Conservation (phyloP, 2,113 vertebrate genomes). For the Notothenia coriiceps region DNA sequence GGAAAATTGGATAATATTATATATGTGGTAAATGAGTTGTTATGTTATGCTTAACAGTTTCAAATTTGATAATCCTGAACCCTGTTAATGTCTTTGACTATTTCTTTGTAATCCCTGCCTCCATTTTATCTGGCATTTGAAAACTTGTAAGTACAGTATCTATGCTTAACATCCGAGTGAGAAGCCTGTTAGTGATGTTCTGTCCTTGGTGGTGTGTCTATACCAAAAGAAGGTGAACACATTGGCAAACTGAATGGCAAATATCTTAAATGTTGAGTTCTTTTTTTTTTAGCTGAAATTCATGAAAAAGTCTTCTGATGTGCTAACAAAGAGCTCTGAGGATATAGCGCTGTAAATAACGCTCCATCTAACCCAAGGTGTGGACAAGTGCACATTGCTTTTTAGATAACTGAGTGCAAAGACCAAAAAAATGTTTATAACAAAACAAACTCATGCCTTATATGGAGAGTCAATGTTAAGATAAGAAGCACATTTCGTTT, state of each 20-base stretch:
- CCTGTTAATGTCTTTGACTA: constrained; percentile 77
- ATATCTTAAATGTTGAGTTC: constrained; percentile 68
- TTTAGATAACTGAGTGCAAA: constrained; percentile 82
- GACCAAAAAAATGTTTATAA: constrained; percentile 82
- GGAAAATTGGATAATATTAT: constrained; percentile 61
- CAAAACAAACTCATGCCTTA: constrained; percentile 85
- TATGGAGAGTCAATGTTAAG: constrained; percentile 83
- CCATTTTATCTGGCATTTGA: constrained; percentile 78
- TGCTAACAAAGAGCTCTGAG: constrained; percentile 74
- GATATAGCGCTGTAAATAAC: constrained; percentile 84
- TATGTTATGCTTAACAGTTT: constrained; percentile 79
- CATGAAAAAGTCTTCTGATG: constrained; percentile 60
- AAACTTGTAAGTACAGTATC: constrained; percentile 73
- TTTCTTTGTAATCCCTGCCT: constrained; percentile 71
- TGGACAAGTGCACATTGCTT: constrained; percentile 85
- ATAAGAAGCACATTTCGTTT: constrained; percentile 86
- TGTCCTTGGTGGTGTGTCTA: constrained; percentile 78
- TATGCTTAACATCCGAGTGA: constrained; percentile 78
- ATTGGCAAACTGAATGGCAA: constrained; percentile 71
- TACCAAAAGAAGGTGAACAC: constrained; percentile 75
- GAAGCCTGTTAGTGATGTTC: constrained; percentile 77
- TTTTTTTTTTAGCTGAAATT: constrained; percentile 62
- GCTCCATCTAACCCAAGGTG: constrained; percentile 83
- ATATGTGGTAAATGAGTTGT: constrained; percentile 74
- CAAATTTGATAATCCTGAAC: constrained; percentile 76